These are phyloP conservation scores for Metridium senile DNA, from an alignment of 92 coral and sea anemone genomes.

Conservation along the genomic window DNA sequence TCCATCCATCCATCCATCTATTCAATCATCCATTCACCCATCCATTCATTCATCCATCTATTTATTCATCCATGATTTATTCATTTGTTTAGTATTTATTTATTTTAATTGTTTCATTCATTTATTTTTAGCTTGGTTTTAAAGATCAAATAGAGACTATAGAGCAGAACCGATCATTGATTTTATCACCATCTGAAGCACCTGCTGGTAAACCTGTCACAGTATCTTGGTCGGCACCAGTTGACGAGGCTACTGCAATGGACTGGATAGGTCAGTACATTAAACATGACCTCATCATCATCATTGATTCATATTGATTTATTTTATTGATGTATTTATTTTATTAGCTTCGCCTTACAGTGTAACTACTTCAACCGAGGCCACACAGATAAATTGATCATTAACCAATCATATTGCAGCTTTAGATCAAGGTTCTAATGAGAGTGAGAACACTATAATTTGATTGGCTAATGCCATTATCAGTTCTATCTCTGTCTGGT, in stretches of 20 bases:
- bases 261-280: slow-evolving; percentile 79
- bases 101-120: not conserved
- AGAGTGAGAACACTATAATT: too few species aligned
- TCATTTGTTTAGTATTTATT: not conserved
- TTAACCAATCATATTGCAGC: too few species aligned
- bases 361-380: too few species aligned
- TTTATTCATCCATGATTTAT: too few species aligned
- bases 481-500: too few species aligned
- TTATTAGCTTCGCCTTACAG: not conserved
- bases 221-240: slow-evolving; percentile 85
- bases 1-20: not conserved
- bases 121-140: slow-evolving; percentile 51
- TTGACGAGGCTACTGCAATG: slow-evolving; percentile 83
- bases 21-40: not conserved
- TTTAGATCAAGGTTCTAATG: too few species aligned
- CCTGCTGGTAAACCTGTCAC: slow-evolving; percentile 70
- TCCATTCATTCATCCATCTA: not conserved
- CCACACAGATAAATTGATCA: too few species aligned
- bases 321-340: too few species aligned
- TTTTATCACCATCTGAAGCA: slow-evolving; percentile 44
- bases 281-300: not conserved
- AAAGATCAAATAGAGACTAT: slow-evolving; percentile 61
- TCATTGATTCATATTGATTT: not conserved
- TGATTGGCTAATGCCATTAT: too few species aligned
- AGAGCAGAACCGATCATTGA: slow-evolving; percentile 70